A percentile compares a stretch with the other conserved stretches of the same genome.
Conservation (phyloP, 2,888 invertebrate genomes). For the Elmis aenea region DNA sequence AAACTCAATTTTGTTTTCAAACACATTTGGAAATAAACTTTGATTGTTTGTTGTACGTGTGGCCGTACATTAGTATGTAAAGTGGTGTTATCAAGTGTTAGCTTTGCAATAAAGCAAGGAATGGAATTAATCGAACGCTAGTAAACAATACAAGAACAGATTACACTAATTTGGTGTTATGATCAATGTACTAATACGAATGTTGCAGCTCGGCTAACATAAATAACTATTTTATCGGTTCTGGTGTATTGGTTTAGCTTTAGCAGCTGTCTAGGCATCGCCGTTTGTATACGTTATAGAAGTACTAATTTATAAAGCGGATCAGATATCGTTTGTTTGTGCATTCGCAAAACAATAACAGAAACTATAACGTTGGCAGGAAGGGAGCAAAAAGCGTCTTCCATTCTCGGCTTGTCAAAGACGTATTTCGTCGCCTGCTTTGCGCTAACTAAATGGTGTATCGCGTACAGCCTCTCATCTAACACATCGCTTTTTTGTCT, state of each 20-base stretch:
- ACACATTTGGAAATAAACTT: too few relatives aligned
- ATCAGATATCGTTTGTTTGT: constrained; percentile 31
- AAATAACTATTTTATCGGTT: constrained; percentile 30
- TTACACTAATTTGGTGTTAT: constrained; percentile 29
- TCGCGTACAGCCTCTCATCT: constrained; percentile 5
- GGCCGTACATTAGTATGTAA: too few relatives aligned
- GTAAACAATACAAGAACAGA: constrained; percentile 27
- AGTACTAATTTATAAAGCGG: constrained; percentile 31
- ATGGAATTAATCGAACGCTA: constrained; percentile 25
- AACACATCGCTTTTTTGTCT: constrained; percentile 9
- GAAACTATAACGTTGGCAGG: constrained; percentile 7
- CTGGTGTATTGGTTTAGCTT: constrained; percentile 27
- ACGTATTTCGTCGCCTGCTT: background rate
- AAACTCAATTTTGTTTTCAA: too few relatives aligned
- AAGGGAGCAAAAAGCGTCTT: constrained; percentile 7
- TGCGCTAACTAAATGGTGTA: constrained; percentile 2
- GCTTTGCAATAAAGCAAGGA: constrained; percentile 13
- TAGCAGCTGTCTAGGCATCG: constrained; percentile 27
- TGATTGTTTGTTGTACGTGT: too few relatives aligned
- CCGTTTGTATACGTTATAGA: constrained; percentile 27
- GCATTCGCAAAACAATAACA: constrained; percentile 22
- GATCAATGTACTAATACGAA: constrained; percentile 30
- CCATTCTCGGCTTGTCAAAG: background rate
- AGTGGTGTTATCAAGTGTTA: constrained; percentile 1
- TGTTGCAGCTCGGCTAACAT: constrained; percentile 26